Percentiles rank a stretch among this genome's conserved stretches.
Evolutionary conservation across 2,888 invertebrate genomes (phyloP).

Genomic region (Uropetala carovei): DNA sequence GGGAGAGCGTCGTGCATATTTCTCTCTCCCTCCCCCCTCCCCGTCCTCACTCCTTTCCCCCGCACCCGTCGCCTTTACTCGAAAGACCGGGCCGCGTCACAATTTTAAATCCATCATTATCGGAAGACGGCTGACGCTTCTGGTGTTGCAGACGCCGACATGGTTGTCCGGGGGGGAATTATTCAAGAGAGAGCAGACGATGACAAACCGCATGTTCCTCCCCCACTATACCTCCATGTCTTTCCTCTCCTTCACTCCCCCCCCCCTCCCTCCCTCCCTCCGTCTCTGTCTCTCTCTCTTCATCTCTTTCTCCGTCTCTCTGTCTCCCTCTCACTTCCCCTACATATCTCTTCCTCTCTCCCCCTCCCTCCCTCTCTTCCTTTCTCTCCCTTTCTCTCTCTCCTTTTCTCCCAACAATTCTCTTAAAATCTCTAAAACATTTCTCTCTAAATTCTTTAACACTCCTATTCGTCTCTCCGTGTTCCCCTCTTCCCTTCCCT

Average conservation of each 20-base stretch:
- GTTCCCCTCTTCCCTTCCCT: background rate
- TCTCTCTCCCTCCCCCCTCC: too few species aligned
- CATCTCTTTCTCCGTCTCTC: background rate
- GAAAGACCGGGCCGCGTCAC: background rate
- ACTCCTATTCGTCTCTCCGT: too few species aligned
- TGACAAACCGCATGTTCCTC: background rate
- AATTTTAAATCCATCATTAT: conserved; percentile 26
- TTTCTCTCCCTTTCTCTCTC: background rate
- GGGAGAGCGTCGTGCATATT: too few species aligned
- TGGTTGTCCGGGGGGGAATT: conserved; percentile 14
- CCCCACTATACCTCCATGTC: background rate
- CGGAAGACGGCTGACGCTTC: background rate
- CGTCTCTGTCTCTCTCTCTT: background rate
- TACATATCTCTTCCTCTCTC: background rate
- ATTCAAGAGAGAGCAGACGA: background rate
- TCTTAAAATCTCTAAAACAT: too few species aligned
- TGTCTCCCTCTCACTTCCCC: background rate
- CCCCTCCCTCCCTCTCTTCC: background rate
- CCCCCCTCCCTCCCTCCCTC: background rate
- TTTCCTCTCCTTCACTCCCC: background rate
- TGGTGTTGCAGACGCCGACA: conserved; percentile 24
- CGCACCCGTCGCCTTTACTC: background rate
- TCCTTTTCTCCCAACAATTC: too few species aligned
- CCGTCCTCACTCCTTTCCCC: too few species aligned
- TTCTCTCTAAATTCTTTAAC: too few species aligned